Evolutionary conservation across 2,888 invertebrate genomes (phyloP).

Genomic region (Temnothorax ravouxi): DNA sequence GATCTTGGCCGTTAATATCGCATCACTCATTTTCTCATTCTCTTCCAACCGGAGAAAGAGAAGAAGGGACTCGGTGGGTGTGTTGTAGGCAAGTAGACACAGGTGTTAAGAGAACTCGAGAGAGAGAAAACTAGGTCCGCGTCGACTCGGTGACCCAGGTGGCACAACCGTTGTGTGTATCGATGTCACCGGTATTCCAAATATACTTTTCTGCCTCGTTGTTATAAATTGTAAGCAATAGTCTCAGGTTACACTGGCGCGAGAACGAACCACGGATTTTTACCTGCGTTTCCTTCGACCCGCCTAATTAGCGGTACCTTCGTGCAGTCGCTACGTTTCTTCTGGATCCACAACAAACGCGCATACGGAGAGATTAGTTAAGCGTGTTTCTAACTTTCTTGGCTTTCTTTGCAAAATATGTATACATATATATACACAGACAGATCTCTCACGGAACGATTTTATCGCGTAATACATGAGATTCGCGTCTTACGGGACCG

Average conservation of each 20-base stretch:
- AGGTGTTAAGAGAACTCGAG: constrained; percentile 60
- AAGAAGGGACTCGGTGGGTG: background rate
- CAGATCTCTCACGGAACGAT: background rate
- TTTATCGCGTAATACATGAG: constrained; percentile 2
- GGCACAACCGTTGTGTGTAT: constrained; percentile 76
- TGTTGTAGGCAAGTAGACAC: constrained; percentile 50
- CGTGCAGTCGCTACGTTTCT: constrained; percentile 10
- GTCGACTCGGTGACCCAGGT: constrained; percentile 76
- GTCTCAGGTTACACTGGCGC: constrained; percentile 53
- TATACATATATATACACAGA: background rate
- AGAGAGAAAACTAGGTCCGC: constrained; percentile 57
- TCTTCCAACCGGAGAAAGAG: constrained; percentile 9
- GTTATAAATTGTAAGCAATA: constrained; percentile 78
- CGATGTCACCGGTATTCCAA: constrained; percentile 82
- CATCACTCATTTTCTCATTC: constrained; percentile 40
- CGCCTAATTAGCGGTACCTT: constrained; percentile 68
- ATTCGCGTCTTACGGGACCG: background rate
- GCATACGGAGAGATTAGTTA: background rate
- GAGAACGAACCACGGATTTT: constrained; percentile 26
- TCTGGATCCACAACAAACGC: background rate
- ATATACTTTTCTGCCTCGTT: constrained; percentile 77
- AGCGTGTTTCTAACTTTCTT: background rate
- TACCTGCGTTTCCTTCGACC: constrained; percentile 61
- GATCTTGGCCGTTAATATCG: constrained; percentile 51
- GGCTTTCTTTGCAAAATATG: background rate